A percentile compares a stretch with the other conserved stretches of the same genome.
Conservation (phyloP, 1,140 invertebrate species). For the Eueides isabella region DNA sequence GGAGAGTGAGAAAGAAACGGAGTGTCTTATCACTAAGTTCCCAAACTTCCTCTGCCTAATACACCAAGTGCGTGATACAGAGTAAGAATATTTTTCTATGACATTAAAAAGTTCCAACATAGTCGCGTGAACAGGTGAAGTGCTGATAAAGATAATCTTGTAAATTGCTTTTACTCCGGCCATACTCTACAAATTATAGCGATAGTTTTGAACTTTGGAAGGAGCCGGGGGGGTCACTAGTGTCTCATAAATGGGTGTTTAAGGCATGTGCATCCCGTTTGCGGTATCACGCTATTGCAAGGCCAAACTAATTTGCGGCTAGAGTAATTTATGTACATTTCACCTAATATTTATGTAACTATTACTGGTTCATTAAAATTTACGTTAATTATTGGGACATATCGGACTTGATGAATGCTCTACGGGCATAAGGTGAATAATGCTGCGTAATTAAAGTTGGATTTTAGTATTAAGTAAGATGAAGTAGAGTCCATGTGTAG, state of each 20-base stretch:
- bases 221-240: slow-evolving; percentile 19
- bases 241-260: slow-evolving; percentile 37
- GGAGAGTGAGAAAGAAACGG: too few relatives aligned
- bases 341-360: slow-evolving; percentile 43
- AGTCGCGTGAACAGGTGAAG: neutral
- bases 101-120: neutral
- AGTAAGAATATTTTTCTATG: neutral
- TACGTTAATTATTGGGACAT: slow-evolving; percentile 14
- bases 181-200: slow-evolving; percentile 18
- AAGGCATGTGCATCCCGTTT: slow-evolving; percentile 41
- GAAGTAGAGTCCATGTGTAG: too few relatives aligned
- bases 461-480: neutral
- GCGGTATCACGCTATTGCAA: slow-evolving; percentile 41
- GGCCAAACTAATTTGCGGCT: slow-evolving; percentile 49
- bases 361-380: slow-evolving; percentile 35
- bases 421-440: too few relatives aligned
- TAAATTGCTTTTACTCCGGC: slow-evolving; percentile 2
- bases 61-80: too few relatives aligned
- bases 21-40: too few relatives aligned
- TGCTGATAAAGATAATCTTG: neutral
- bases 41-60: too few relatives aligned
- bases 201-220: slow-evolving; percentile 27
- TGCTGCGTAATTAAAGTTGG: neutral
- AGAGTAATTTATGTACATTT: slow-evolving; percentile 39
- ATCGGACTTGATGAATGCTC: neutral